Evolutionary conservation across 2,888 invertebrate genomes (phyloP).

Genomic region (Acholoe squamosa): DNA sequence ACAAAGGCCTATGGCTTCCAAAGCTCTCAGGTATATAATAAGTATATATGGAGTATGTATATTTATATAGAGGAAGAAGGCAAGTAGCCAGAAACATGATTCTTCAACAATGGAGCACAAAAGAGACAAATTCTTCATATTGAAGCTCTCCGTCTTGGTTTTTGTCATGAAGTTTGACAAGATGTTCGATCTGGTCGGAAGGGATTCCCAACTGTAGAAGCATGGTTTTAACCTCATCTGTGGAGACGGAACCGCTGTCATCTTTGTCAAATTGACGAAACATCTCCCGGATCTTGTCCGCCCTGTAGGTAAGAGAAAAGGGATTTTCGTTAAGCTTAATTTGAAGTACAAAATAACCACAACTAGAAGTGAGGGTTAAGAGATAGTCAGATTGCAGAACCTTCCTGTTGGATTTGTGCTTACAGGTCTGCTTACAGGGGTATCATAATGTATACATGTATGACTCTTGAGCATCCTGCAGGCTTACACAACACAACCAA

Average conservation of each 20-base stretch:
- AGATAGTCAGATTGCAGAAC: too few relatives aligned
- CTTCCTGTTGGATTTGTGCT: too few relatives aligned
- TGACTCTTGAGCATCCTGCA: too few relatives aligned
- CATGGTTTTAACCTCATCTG: slow-evolving; percentile 66
- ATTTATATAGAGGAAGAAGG: slow-evolving; percentile 12
- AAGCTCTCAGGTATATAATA: not conserved
- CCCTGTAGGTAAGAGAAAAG: slow-evolving; percentile 23
- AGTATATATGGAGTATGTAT: not conserved
- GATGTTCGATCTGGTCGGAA: slow-evolving; percentile 65
- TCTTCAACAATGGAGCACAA: slow-evolving; percentile 62
- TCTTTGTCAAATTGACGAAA: slow-evolving; percentile 68
- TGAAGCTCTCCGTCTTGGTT: slow-evolving; percentile 68
- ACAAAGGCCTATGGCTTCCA: not conserved
- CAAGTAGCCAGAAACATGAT: not conserved
- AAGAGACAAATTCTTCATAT: slow-evolving; percentile 68
- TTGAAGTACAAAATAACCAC: too few relatives aligned
- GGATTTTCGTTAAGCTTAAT: too few relatives aligned
- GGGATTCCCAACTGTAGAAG: slow-evolving; percentile 64
- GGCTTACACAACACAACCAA: too few relatives aligned
- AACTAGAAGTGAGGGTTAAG: too few relatives aligned
- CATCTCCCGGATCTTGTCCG: slow-evolving; percentile 63
- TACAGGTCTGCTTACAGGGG: too few relatives aligned
- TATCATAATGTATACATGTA: too few relatives aligned
- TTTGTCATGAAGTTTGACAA: slow-evolving; percentile 66
- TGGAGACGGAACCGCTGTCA: slow-evolving; percentile 65